A percentile compares a stretch with the other conserved stretches of the same genome.
Conservation (phyloP, 2,797 vertebrate species). For the Enteromius mattozi region DNA sequence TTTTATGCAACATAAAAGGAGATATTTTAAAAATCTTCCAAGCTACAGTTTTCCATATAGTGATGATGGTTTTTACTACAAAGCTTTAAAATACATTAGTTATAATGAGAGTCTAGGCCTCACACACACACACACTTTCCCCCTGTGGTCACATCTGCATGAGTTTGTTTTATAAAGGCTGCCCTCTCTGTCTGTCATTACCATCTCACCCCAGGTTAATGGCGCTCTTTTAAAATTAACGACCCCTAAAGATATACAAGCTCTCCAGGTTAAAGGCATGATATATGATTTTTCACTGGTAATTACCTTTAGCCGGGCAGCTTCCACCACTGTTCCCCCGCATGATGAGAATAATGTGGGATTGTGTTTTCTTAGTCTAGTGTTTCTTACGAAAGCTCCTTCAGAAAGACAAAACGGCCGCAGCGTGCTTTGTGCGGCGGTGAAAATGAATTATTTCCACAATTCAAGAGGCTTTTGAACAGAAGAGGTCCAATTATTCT, state of each 20-base stretch:
- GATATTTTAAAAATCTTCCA: not conserved
- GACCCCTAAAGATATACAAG: conserved; percentile 78
- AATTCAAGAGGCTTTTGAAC: conserved; percentile 38
- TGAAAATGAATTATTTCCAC: conserved; percentile 42
- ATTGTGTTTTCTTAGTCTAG: conserved; percentile 56
- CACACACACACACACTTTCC: conserved; percentile 10
- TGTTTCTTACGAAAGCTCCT: conserved; percentile 35
- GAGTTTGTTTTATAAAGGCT: conserved; percentile 69
- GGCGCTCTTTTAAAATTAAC: conserved; percentile 81
- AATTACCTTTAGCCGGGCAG: conserved; percentile 50
- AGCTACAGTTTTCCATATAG: not conserved
- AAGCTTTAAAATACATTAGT: not conserved
- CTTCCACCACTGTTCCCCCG: conserved; percentile 39
- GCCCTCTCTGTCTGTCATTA: conserved; percentile 63
- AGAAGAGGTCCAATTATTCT: conserved; percentile 56
- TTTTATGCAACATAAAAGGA: not conserved
- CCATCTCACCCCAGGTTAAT: conserved; percentile 73
- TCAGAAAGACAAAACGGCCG: conserved; percentile 28
- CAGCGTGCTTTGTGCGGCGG: conserved; percentile 14
- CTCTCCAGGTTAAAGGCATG: conserved; percentile 68
- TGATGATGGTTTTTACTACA: not conserved
- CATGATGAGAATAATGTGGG: conserved; percentile 52
- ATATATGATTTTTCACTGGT: conserved; percentile 67
- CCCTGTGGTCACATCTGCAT: conserved; percentile 68
- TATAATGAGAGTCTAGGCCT: not conserved